Conservation (phyloP, 2,113 vertebrate species). For the Tonatia bakeri region DNA sequence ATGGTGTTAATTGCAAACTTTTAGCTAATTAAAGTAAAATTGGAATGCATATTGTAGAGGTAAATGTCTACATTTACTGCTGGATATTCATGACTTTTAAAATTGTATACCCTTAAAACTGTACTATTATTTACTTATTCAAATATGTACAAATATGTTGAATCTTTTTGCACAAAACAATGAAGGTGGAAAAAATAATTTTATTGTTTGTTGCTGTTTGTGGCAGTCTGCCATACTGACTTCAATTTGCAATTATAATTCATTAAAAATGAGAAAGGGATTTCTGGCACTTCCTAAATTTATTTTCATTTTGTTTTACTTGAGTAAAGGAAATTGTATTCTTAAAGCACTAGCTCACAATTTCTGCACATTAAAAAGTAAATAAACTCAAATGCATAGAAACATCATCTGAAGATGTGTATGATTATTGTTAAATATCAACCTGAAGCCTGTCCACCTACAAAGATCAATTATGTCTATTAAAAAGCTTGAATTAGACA, state of each 20-base stretch:
- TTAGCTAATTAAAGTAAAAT: slow-evolving; percentile 58
- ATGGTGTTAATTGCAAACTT: slow-evolving; percentile 36
- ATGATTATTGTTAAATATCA: neutral
- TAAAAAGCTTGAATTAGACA: neutral
- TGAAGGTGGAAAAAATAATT: slow-evolving; percentile 18
- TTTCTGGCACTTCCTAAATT: slow-evolving; percentile 12
- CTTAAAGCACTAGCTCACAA: neutral
- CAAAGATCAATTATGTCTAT: neutral
- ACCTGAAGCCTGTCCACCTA: neutral
- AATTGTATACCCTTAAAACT: slow-evolving; percentile 38
- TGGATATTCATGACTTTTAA: slow-evolving; percentile 19
- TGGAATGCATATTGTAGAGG: slow-evolving; percentile 1
- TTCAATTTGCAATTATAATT: slow-evolving; percentile 45
- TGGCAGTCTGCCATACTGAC: neutral
- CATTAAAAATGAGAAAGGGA: neutral
- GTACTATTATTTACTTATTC: slow-evolving; percentile 32
- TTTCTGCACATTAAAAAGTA: neutral
- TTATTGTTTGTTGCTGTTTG: slow-evolving; percentile 5
- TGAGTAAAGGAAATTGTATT: neutral
- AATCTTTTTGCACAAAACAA: slow-evolving; percentile 20
- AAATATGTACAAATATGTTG: slow-evolving; percentile 21
- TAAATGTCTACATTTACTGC: slow-evolving; percentile 13
- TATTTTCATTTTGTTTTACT: slow-evolving; percentile 27
- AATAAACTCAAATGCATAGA: neutral
- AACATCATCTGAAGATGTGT: neutral